Base-by-base conservation (phyloP, 1,140 invertebrate genomes). In the Ericerus pela region DNA sequence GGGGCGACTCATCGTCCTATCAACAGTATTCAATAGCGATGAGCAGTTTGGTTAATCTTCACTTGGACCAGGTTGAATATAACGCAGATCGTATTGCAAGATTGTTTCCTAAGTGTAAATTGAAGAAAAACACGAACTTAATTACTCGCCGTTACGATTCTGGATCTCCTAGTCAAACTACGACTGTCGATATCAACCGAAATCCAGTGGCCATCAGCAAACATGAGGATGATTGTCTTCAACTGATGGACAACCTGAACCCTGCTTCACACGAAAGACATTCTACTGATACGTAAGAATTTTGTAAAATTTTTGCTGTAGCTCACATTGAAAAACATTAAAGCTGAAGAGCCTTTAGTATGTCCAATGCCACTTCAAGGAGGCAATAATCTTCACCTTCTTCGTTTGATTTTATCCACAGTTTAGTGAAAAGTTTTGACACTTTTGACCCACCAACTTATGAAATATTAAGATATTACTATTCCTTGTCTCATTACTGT, bases 211-310 rank as follows among this genome's bases (percentile, higher is more conserved):
- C 41, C 26, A 24, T 47, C 41, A 24, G 41, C 41, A 47, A 47
- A 24, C 41, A 24, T 47, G 41, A 47, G 22, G 41, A 47, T 47
- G 41, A 47, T 24, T 47, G 41, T 47, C 22, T 16, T 10, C 41
- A 47, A 47, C 41, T 47, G 41, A 47, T 47, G 41, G 41, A 47
- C 41, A 47, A 47, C 41, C 20, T 47, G 41, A 47, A 47, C 41
- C 20, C 41, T 16, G 16, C 26, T 24, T 24, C 41, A 24, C 41
- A 47, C 41, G 41, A 47, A 12, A 47, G 41, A 47, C 41, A 24
- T 24, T 47, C 41, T 47, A 47, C 41, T 24, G 41, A 47, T 47
- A 47, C 22, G 41, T 47, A 47, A 47, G 41, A n/a, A n/a, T n/a
- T n/a, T n/a, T n/a, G n/a, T n/a, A n/a, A n/a, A n/a, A n/a, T n/a